These are phyloP conservation scores for Phrynosoma blainvillii DNA, from an alignment of 2,113 vertebrate species.

Conservation along the genomic window DNA sequence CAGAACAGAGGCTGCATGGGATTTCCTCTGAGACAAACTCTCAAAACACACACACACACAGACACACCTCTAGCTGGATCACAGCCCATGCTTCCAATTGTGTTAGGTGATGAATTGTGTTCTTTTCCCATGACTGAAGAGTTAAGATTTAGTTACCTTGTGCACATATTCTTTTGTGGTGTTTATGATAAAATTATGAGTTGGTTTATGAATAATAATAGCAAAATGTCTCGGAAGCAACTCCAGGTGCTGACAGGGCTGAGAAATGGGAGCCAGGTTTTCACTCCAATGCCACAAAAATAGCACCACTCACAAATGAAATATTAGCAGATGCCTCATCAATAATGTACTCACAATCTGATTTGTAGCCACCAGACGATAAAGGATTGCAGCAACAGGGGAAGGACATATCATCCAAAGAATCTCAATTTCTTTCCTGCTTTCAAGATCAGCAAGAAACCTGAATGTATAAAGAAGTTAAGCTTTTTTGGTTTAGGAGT, in stretches of 20 bases:
- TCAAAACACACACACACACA: neutral
- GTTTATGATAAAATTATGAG: neutral
- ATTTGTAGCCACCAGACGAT: neutral
- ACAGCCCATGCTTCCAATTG: neutral
- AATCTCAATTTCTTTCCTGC: neutral
- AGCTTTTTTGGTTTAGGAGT: neutral
- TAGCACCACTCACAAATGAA: neutral
- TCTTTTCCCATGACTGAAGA: neutral
- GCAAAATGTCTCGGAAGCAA: neutral
- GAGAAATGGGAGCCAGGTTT: neutral
- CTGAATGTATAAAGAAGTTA: neutral
- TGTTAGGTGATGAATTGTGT: neutral
- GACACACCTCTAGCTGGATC: neutral
- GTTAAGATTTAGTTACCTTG: constrained; percentile 4
- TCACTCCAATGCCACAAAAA: neutral
- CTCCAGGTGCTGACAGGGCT: neutral
- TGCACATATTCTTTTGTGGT: neutral
- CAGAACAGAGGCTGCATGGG: neutral
- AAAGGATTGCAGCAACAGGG: neutral
- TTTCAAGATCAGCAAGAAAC: constrained; percentile 6
- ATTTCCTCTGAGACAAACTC: neutral
- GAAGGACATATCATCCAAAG: neutral
- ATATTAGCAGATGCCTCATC: constrained; percentile 5
- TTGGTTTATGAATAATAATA: constrained; percentile 10
- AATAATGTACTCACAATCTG: neutral